A percentile compares a stretch with the other conserved stretches of the same genome.
Evolutionary conservation across 2,888 invertebrate genomes (phyloP).

Genomic region (Cistogaster globosa): DNA sequence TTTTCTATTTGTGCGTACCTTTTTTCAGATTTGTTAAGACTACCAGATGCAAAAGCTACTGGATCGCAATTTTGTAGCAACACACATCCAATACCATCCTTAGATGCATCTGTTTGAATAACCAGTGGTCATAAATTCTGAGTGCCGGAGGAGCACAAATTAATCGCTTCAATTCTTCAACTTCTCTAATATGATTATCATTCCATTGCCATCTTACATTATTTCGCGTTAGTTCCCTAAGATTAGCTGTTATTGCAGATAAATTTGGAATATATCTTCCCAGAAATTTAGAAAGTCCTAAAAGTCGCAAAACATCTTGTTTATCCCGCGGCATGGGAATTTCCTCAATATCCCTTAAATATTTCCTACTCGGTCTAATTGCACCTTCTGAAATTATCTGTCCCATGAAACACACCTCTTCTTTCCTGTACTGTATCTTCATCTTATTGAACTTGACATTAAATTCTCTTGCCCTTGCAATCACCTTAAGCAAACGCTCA

Average conservation of each 20-base stretch:
- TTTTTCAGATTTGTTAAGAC: background rate
- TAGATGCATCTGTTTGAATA: too few species aligned
- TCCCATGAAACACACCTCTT: background rate
- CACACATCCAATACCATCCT: too few species aligned
- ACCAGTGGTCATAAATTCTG: background rate
- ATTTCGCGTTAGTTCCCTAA: too few species aligned
- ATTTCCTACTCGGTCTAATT: too few species aligned
- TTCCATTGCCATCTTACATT: too few species aligned
- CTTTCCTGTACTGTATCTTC: constrained; percentile 1
- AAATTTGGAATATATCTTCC: background rate
- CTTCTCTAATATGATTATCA: too few species aligned
- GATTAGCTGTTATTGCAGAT: too few species aligned
- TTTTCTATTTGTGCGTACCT: constrained; percentile 27
- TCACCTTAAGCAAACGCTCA: too few species aligned
- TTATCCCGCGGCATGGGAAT: constrained; percentile 4
- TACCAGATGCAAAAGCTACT: background rate
- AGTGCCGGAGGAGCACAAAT: too few species aligned
- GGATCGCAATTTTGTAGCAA: too few species aligned
- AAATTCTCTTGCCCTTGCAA: background rate
- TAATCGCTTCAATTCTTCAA: too few species aligned
- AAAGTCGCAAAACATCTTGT: background rate
- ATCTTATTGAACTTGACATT: background rate
- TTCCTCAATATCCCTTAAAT: background rate
- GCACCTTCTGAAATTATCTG: background rate
- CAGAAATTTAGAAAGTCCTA: background rate